phyloP scores from a whole-genome alignment of 2,888 invertebrate genomes.

The Pachydiplax longipennis region DNA sequence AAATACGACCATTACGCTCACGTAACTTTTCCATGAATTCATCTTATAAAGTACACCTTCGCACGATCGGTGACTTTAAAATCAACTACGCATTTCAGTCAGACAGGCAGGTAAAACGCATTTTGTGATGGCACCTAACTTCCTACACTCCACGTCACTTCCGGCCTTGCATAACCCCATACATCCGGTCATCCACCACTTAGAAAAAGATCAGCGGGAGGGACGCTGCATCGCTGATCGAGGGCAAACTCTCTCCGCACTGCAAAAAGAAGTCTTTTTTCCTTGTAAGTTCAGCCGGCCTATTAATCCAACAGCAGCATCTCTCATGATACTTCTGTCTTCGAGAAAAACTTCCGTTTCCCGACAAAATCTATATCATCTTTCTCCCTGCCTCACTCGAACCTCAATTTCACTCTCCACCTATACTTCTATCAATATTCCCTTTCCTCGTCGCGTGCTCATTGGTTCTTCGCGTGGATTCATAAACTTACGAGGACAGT shows the following conservation, averaged over 20 bases:
- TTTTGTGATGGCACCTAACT: not conserved
- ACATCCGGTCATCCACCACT: not conserved
- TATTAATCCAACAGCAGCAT: not conserved
- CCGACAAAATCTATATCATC: not conserved
- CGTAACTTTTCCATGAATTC: too few relatives aligned
- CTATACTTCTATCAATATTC: not conserved
- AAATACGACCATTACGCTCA: too few relatives aligned
- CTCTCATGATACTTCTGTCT: not conserved
- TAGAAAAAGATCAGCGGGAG: not conserved
- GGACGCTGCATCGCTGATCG: not conserved
- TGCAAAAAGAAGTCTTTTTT: not conserved
- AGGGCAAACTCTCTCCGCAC: not conserved
- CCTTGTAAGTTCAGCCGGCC: not conserved
- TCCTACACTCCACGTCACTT: slow-evolving; percentile 2
- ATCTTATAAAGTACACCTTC: too few relatives aligned
- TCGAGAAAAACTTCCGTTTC: not conserved
- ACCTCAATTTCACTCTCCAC: slow-evolving; percentile 45
- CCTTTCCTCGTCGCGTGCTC: not conserved
- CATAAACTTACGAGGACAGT: too few relatives aligned
- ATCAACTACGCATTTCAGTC: too few relatives aligned
- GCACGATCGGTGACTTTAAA: too few relatives aligned
- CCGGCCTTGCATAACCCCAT: slow-evolving; percentile 26
- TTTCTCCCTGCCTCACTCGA: slow-evolving; percentile 45
- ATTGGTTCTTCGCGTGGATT: too few relatives aligned
- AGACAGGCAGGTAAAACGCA: not conserved